These are phyloP conservation scores for Mormyrus hasselquistii DNA, from an alignment of 2,797 vertebrate genomes.

Conservation along the genomic window DNA sequence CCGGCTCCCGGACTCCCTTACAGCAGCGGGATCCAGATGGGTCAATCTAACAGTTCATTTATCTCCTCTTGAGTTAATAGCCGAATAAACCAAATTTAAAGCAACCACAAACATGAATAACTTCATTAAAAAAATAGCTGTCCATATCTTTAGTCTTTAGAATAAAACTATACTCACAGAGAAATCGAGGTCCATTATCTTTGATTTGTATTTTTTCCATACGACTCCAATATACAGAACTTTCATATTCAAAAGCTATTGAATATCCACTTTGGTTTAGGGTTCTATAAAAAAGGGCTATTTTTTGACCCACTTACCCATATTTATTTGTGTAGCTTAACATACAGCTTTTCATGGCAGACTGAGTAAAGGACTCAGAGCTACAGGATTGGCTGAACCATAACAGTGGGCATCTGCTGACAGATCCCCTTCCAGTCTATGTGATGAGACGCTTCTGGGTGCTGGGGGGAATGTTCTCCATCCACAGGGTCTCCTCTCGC, in stretches of 20 bases:
- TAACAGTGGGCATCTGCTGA: neutral
- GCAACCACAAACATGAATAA: conserved; percentile 12
- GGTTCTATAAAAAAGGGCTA: neutral
- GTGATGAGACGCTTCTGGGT: neutral
- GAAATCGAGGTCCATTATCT: neutral
- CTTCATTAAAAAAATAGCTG: neutral
- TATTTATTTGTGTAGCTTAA: neutral
- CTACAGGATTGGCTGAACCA: neutral
- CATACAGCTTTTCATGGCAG: neutral
- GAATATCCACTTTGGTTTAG: neutral
- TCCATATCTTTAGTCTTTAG: neutral
- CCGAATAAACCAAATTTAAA: conserved; percentile 20
- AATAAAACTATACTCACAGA: neutral
- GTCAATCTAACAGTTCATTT: neutral
- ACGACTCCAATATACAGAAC: neutral
- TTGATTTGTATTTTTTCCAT: neutral
- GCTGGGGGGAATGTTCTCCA: neutral
- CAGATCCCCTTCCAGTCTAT: neutral
- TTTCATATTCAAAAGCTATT: neutral
- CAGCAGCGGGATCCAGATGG: neutral
- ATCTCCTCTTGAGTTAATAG: neutral
- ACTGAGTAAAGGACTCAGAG: neutral
- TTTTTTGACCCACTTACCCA: neutral
- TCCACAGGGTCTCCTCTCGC: neutral
- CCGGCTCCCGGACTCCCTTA: conserved; percentile 19